Percentiles rank a stretch among this genome's conserved stretches.
These are phyloP conservation scores for Drosophila colorata DNA, from an alignment of 2,888 invertebrate genomes.

Conservation along the genomic window DNA sequence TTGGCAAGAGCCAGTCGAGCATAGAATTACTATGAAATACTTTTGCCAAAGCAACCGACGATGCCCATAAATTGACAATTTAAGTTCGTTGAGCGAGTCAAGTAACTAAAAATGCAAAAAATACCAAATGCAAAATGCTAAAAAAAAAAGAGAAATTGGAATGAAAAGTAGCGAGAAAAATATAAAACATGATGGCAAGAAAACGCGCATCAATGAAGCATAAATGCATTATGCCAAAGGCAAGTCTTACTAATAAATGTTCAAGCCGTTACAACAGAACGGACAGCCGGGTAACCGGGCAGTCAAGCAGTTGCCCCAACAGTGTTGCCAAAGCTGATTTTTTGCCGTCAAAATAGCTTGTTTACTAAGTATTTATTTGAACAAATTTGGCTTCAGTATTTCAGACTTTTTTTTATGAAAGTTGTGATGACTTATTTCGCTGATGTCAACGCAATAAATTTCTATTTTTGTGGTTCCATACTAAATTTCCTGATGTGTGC, in stretches of 20 bases:
- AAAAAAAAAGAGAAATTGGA: not conserved
- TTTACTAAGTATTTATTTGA: not conserved
- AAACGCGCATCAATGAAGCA: constrained; percentile 76
- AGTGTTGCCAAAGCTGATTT: constrained; percentile 6
- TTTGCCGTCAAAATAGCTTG: not conserved
- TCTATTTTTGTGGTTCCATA: too few relatives aligned
- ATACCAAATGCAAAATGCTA: constrained; percentile 18
- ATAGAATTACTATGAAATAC: constrained; percentile 79
- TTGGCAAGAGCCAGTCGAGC: constrained; percentile 74
- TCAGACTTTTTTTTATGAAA: too few relatives aligned
- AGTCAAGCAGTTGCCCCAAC: constrained; percentile 8
- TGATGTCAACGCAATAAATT: too few relatives aligned
- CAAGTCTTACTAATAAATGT: constrained; percentile 75
- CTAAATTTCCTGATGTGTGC: too few relatives aligned
- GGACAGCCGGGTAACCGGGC: constrained; percentile 12
- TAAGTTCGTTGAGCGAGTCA: constrained; percentile 64
- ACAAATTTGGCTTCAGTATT: too few relatives aligned
- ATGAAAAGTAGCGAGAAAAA: constrained; percentile 15
- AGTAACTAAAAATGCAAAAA: constrained; percentile 50
- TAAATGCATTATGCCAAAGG: constrained; percentile 65
- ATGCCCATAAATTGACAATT: constrained; percentile 78
- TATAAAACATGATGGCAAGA: constrained; percentile 52
- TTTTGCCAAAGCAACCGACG: constrained; percentile 69
- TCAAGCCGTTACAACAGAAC: constrained; percentile 55
- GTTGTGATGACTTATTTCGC: too few relatives aligned